Conservation (phyloP, 2,113 vertebrate species). For the Mesembrinibis cayennensis region DNA sequence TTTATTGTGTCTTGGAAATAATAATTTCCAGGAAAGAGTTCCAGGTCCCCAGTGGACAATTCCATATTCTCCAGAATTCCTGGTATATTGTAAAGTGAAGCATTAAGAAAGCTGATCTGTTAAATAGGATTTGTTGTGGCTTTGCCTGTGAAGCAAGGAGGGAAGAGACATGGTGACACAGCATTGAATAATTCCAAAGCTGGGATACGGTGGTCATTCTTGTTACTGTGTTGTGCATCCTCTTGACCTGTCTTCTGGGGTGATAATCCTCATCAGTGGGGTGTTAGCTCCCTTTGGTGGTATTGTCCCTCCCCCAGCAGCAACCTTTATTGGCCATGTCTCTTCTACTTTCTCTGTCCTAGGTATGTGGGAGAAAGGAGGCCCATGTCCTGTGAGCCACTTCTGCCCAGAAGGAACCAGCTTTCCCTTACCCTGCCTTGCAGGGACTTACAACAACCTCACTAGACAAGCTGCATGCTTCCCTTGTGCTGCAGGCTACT, state of each 20-base stretch:
- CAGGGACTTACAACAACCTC: constrained; percentile 87
- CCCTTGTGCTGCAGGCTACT: constrained; percentile 86
- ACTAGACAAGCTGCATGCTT: constrained; percentile 81
- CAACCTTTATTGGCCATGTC: not conserved
- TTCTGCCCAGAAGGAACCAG: constrained; percentile 83
- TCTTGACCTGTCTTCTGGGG: not conserved
- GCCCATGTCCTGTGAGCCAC: constrained; percentile 83
- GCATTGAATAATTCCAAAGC: not conserved
- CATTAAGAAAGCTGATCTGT: not conserved
- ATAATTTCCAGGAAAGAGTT: not conserved
- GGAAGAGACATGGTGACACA: not conserved
- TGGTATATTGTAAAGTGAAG: not conserved
- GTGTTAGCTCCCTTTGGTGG: not conserved
- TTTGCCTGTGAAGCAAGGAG: not conserved
- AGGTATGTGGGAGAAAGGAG: constrained; percentile 66
- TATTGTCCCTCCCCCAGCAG: not conserved
- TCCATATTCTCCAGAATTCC: not conserved
- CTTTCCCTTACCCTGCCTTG: constrained; percentile 79
- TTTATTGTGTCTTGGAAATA: not conserved
- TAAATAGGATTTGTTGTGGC: not conserved
- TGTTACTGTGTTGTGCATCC: not conserved
- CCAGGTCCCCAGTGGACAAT: not conserved
- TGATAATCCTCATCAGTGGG: not conserved
- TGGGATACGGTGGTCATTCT: not conserved
- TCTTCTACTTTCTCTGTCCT: not conserved